Evolutionary conservation across 2,797 vertebrate species (phyloP).

Genomic region (Smutsia gigantea): DNA sequence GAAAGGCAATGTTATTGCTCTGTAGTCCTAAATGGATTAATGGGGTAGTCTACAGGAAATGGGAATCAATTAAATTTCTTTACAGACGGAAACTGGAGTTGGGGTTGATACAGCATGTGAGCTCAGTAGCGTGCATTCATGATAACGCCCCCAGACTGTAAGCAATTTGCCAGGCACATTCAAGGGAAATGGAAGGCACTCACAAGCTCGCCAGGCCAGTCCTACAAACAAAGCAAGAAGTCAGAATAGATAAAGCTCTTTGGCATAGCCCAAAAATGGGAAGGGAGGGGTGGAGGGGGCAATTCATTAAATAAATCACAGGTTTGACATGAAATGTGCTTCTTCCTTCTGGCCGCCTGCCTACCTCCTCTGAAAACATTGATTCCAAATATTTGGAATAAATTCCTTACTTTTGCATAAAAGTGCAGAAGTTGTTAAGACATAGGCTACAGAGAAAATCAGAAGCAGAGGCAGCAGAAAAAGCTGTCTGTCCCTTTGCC

Average conservation of each 20-base stretch:
- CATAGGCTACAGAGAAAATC: not conserved
- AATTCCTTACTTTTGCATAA: not conserved
- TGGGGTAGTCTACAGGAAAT: constrained; percentile 45
- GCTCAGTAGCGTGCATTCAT: constrained; percentile 64
- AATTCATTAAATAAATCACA: not conserved
- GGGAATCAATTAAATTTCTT: constrained; percentile 77
- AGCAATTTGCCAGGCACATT: constrained; percentile 74
- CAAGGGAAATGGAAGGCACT: constrained; percentile 62
- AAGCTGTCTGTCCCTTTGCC: not conserved
- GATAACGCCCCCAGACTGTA: constrained; percentile 59
- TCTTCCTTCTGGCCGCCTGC: not conserved
- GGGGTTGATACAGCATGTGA: constrained; percentile 57
- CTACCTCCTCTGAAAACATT: not conserved
- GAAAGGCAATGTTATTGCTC: constrained; percentile 56
- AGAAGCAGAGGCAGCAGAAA: too few species aligned
- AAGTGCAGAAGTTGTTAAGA: not conserved
- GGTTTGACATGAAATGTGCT: not conserved
- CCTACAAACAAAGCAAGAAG: constrained; percentile 56
- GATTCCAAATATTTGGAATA: not conserved
- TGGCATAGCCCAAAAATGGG: not conserved
- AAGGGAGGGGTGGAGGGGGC: not conserved
- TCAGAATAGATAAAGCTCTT: constrained; percentile 41
- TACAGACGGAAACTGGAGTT: constrained; percentile 58
- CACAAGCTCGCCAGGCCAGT: constrained; percentile 62
- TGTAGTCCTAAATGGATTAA: constrained; percentile 46